phyloP scores from a whole-genome alignment of 2,888 invertebrate genomes.

The Timema podura region DNA sequence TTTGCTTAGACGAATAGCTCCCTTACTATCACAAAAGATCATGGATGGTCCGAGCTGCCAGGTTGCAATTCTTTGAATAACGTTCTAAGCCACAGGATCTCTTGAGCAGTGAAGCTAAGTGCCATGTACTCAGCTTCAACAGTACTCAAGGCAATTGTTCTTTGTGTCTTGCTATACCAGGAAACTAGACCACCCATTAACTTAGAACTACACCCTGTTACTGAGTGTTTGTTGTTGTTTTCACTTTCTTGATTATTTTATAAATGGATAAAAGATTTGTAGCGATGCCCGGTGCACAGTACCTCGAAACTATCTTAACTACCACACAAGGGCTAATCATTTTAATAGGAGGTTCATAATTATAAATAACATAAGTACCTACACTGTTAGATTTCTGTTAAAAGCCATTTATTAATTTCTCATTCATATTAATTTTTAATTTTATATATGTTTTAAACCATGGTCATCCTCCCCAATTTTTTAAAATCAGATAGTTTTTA shows the following conservation, averaged over 20 bases:
- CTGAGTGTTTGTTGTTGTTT: not conserved
- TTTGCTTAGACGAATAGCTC: not conserved
- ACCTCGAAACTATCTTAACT: too few species aligned
- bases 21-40: not conserved
- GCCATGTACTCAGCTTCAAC: conserved; percentile 8
- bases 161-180: not conserved
- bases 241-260: not conserved
- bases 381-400: too few species aligned
- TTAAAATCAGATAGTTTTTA: too few species aligned
- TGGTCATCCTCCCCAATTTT: too few species aligned
- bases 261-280: too few species aligned
- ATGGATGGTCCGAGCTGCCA: not conserved
- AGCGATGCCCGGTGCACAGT: too few species aligned
- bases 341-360: too few species aligned
- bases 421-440: too few species aligned
- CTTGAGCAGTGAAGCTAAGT: not conserved
- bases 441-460: too few species aligned
- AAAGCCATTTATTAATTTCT: too few species aligned
- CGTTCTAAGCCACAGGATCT: not conserved
- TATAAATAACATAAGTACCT: too few species aligned
- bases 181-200: conserved; percentile 6
- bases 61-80: not conserved
- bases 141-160: not conserved
- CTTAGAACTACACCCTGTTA: not conserved
- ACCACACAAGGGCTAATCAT: too few species aligned